phyloP scores from a whole-genome alignment of 2,888 invertebrate species.

The Mesorhabditis sp. region DNA sequence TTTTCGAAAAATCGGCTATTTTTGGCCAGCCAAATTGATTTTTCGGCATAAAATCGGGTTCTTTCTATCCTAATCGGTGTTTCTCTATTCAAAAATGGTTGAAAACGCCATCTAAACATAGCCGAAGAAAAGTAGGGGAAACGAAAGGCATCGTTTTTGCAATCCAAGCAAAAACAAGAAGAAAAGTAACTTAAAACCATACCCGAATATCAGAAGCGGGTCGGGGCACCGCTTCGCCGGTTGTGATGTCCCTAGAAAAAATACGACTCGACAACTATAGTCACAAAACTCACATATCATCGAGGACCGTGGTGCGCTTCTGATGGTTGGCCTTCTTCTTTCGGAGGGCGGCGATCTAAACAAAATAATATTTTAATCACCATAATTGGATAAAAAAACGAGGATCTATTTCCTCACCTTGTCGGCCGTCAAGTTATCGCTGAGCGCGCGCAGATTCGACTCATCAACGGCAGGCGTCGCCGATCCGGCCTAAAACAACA shows the following conservation, averaged over 20 bases:
- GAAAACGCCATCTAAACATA: no score
- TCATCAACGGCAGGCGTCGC: neutral
- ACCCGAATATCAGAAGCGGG: neutral
- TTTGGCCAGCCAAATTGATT: no score
- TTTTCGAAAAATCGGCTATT: no score
- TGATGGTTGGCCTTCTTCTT: conserved; percentile 43
- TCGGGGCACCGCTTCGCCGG: neutral
- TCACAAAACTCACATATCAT: neutral
- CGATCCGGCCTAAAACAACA: neutral
- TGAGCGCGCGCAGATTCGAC: conserved; percentile 73
- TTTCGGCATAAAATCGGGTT: no score
- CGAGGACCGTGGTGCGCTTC: conserved; percentile 26
- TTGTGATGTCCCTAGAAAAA: neutral
- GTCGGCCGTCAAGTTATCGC: conserved; percentile 95
- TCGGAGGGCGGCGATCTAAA: conserved; percentile 41
- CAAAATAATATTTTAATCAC: neutral
- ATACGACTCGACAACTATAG: neutral
- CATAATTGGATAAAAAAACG: neutral
- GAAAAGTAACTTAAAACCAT: neutral
- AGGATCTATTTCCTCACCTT: conserved; percentile 74
- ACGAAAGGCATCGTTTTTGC: no score
- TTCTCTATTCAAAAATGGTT: no score
- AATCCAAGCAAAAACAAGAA: no score
- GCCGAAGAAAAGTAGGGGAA: no score
- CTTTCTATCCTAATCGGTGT: no score